Conservation (phyloP, 1,140 invertebrate species). For the Drosophila gunungcola region DNA sequence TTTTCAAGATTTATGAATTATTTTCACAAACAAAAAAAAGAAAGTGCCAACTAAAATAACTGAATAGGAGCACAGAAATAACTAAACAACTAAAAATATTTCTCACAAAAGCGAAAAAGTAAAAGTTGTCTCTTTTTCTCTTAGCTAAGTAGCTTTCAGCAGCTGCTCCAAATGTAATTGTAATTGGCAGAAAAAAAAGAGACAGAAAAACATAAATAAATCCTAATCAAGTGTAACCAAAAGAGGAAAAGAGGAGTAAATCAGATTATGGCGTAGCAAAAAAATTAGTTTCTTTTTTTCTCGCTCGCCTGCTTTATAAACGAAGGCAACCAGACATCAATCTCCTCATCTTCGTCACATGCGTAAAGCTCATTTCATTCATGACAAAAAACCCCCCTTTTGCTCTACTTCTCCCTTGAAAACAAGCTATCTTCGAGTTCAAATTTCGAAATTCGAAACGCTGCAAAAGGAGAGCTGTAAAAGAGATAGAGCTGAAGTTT, state of each 20-base stretch:
- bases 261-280: constrained; percentile 38
- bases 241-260: constrained; percentile 28
- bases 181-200: constrained; percentile 57
- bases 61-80: constrained; percentile 28
- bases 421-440: constrained; percentile 36
- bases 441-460: constrained; percentile 70
- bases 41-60: constrained; percentile 50
- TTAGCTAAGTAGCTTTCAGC: constrained; percentile 47
- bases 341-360: constrained; percentile 41
- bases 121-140: constrained; percentile 38
- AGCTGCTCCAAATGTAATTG: constrained; percentile 74
- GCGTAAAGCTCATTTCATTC: constrained; percentile 66
- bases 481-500: background rate
- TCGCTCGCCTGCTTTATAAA: constrained; percentile 2
- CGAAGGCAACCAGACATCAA: constrained; percentile 15
- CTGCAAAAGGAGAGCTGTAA: constrained; percentile 21
- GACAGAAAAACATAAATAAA: constrained; percentile 39
- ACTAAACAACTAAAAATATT: constrained; percentile 41
- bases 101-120: constrained; percentile 58
- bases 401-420: background rate
- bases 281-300: constrained; percentile 17
- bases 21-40: constrained; percentile 30
- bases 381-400: constrained; percentile 38
- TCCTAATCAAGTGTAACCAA: constrained; percentile 75
- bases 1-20: constrained; percentile 44